Evolutionary conservation across 2,797 vertebrate species (phyloP), one percentile per base, ranked within the genome.

Genomic region (Catharus ustulatus): DNA sequence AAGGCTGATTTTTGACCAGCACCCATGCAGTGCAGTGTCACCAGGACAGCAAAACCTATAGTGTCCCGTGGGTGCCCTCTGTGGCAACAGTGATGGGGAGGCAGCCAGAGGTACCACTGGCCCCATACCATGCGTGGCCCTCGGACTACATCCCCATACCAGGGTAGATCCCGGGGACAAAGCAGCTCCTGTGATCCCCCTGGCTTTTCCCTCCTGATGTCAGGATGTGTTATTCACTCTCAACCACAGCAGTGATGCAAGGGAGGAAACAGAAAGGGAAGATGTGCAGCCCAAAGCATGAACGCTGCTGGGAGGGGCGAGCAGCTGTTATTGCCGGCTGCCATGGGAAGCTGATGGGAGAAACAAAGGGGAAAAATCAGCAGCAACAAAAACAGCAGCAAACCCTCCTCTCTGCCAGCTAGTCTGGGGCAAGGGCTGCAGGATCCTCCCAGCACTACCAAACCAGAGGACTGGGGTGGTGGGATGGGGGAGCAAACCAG

Each of bases 221-320:
- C 34, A 48, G 72, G 42, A 52, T 6, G 5, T 1, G 2, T 55
- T 61, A 36, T 22, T 64, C 32, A 30, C 12, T 36, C 46, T 57
- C 43, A 62, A 3, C 23, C 4, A 3, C n/a, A 54, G 54, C 59
- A 57, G 61, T 0, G 3, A 74, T 5, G 19, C 2, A 5, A 51
- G 19, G 21, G 23, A 11, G 24, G 36, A 61, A 30, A 40, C 51
- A 11, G 45, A 54, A 54, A 16, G 30, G 48, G 24, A 49, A 46
- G n/a, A 67, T 13, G 7, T 51, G 57, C 52, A 5, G 15, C 51
- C 45, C n/a, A 42, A 52, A 75, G 57, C 27, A 38, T 0, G 0
- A 49, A 23, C n/a, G 64, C 69, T 66, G 34, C 48, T 4, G 23
- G 13, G 55, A 52, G 42, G 34, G 22, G 32, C 34, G 49, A 24